phyloP scores from a whole-genome alignment of 2,113 vertebrate genomes.

The Eurystomus gularis region DNA sequence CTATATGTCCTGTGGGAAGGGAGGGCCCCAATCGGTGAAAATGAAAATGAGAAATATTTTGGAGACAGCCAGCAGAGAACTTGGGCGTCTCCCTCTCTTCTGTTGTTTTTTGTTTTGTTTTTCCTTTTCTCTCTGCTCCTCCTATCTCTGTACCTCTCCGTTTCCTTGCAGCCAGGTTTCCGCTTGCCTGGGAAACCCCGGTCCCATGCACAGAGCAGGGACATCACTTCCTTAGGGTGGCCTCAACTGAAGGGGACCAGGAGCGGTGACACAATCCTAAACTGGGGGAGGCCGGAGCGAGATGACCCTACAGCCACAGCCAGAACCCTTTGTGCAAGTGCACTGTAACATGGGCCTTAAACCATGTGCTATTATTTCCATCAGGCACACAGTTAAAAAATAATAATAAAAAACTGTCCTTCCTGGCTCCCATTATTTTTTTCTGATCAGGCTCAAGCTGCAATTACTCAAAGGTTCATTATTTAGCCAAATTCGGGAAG shows the following conservation, averaged over 20 bases:
- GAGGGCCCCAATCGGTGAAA: not conserved
- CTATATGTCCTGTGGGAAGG: not conserved
- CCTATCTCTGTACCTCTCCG: not conserved
- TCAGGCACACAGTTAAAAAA: not conserved
- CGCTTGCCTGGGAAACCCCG: not conserved
- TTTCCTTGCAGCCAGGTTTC: slow-evolving; percentile 20
- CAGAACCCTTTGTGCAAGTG: not conserved
- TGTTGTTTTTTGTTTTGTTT: not conserved
- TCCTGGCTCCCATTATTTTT: not conserved
- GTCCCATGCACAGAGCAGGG: accelerated
- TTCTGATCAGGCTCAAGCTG: not conserved
- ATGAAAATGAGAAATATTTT: not conserved
- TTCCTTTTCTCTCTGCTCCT: not conserved
- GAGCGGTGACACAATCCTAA: not conserved
- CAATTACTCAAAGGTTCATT: not conserved
- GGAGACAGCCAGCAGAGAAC: not conserved
- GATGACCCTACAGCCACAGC: not conserved
- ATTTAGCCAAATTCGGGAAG: not conserved
- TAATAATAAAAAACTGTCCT: not conserved
- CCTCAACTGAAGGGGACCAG: accelerated
- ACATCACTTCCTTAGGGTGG: not conserved
- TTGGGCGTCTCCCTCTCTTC: not conserved
- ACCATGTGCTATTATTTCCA: not conserved
- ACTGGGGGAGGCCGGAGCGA: accelerated
- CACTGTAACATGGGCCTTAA: not conserved